Conservation (phyloP, 2,888 invertebrate genomes). For the Embidobia sp. region DNA sequence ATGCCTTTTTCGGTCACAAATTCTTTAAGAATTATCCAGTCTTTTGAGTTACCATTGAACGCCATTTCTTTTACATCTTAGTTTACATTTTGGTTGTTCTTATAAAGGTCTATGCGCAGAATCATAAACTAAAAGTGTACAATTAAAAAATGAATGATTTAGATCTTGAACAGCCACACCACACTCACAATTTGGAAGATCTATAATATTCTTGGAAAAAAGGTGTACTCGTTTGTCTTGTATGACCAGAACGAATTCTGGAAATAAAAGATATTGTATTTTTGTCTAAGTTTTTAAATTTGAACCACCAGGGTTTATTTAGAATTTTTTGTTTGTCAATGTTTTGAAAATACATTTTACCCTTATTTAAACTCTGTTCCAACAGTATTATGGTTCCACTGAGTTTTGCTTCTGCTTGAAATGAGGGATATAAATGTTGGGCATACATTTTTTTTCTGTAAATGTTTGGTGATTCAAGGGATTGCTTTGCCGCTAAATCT, state of each 20-base stretch:
- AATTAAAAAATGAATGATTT: no score
- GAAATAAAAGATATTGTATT: neutral
- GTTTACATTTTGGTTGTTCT: no score
- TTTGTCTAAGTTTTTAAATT: neutral
- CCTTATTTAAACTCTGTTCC: neutral
- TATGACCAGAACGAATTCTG: conserved; percentile 2
- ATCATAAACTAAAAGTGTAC: no score
- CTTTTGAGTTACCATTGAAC: no score
- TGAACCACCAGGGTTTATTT: neutral
- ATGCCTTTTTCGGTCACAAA: no score
- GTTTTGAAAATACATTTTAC: neutral
- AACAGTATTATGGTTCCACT: neutral
- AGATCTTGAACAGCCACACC: no score
- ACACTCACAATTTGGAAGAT: no score
- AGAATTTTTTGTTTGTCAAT: neutral
- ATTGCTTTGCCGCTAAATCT: neutral
- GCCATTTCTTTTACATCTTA: no score
- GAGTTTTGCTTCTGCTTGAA: neutral
- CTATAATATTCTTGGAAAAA: neutral
- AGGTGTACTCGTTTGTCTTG: neutral
- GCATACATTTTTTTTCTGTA: neutral
- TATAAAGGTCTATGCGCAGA: no score
- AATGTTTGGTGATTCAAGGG: neutral
- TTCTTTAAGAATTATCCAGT: no score
- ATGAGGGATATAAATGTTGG: neutral